Base-by-base conservation (phyloP, 2,888 invertebrate species). In the Copidosoma aretas region DNA sequence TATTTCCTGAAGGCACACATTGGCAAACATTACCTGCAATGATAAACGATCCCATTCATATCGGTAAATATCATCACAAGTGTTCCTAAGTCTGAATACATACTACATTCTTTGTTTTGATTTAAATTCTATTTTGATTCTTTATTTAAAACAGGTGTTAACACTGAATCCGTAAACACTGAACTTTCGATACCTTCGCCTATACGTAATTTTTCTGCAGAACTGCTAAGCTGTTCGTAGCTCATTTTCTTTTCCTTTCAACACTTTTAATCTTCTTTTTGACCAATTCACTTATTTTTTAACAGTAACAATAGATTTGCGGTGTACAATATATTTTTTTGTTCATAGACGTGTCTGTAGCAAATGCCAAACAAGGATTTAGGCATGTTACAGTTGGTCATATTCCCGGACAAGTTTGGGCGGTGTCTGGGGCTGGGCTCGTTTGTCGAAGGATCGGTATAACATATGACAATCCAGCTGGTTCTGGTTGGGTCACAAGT, bases 1-100 rank as follows among this genome's bases (percentile, higher is more conserved):
- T 90, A 43, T 92, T 91, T 76, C 94, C 91, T 0, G 93, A 92
- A 80, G 96, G 96, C 39, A 92, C 92, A 25, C 89, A 91, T 78
- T 96, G 96, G 96, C 91, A 91, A 83, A 87, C 89, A 80, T 81
- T 91, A 63, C 85, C 86, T 4, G 85, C 87, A 64, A 87, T 89
- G 82, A 86, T 88, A 54, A 86, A 87, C 74, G 86, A 89, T 77
- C 85, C 89, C 41, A 87, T 88, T 46, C 86, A 88, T 73, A 85
- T 86, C 32, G 88, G 87, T 75, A 84, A 81, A 4, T 46, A 25
- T 49, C 22, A 32, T 59, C 46, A 39, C 58, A 3, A 17, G 12
- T 17, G 43, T 12, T 46, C 8, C 32, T 5, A 32, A 32, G 8
- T 60, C 17, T 60, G 60, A 19, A 43, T 67, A 19, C 19, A 32